Conservation (phyloP, 1,140 invertebrate genomes). For the Gonatopus flavifemur region DNA sequence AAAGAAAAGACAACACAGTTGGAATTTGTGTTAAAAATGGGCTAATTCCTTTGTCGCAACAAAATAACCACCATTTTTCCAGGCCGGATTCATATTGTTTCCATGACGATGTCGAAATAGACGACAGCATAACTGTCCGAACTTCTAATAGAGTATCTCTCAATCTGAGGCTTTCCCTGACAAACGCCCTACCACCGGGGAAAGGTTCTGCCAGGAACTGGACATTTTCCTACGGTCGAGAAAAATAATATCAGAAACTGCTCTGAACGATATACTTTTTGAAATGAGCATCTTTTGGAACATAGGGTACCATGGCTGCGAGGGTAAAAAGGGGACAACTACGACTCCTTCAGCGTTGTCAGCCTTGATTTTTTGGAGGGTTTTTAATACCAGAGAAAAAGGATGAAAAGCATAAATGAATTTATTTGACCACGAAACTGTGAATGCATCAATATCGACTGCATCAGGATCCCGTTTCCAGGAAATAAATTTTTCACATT, state of each 20-base stretch:
- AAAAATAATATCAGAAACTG: neutral
- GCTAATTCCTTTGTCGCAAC: neutral
- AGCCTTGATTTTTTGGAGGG: neutral
- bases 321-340: neutral
- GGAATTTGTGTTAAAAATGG: conserved; percentile 8
- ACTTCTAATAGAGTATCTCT: conserved; percentile 15
- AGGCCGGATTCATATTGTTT: conserved; percentile 25
- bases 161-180: conserved; percentile 21
- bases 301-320: too few relatives aligned
- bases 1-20: conserved; percentile 4
- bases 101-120: conserved; percentile 21
- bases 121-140: conserved; percentile 22
- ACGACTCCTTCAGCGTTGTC: neutral
- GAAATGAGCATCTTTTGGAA: too few relatives aligned
- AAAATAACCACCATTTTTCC: neutral
- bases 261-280: neutral
- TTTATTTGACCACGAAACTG: neutral
- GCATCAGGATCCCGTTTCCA: neutral
- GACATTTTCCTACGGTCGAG: neutral
- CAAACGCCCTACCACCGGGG: conserved; percentile 28
- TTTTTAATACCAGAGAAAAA: neutral
- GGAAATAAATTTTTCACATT: neutral
- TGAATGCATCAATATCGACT: neutral
- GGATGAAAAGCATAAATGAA: neutral
- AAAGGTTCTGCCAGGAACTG: conserved; percentile 20